A percentile compares a stretch with the other conserved stretches of the same genome.
phyloP scores from a whole-genome alignment of 2,113 vertebrate genomes.

The Synodontis membranacea region DNA sequence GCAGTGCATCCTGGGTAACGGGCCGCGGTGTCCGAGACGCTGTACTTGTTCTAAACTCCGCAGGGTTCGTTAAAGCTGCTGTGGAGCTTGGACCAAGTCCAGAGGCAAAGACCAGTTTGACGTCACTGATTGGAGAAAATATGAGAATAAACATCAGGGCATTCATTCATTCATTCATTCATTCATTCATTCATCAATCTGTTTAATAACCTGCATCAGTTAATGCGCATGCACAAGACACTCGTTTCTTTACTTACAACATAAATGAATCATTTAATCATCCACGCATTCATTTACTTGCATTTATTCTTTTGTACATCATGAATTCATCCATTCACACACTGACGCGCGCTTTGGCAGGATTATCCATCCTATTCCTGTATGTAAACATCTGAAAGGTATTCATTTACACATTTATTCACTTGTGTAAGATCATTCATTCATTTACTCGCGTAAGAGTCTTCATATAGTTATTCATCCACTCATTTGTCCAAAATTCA shows the following conservation, averaged over 20 bases:
- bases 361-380: background rate
- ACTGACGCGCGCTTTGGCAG: too few relatives aligned
- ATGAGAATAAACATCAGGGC: background rate
- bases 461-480: background rate
- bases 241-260: background rate
- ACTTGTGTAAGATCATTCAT: background rate
- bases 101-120: slow-evolving; percentile 64
- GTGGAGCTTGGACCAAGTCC: slow-evolving; percentile 81
- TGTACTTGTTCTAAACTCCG: slow-evolving; percentile 76
- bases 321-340: background rate
- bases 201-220: background rate
- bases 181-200: background rate
- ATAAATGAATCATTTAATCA: background rate
- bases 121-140: background rate
- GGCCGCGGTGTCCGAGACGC: slow-evolving; percentile 58
- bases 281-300: background rate
- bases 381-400: background rate
- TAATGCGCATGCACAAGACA: background rate
- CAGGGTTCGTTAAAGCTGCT: slow-evolving; percentile 64
- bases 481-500: background rate
- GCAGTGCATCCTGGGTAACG: background rate
- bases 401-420: background rate
- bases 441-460: background rate
- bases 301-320: background rate
- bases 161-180: background rate